Evolutionary conservation across 2,797 vertebrate species (phyloP), one percentile per base, ranked within the genome.

Genomic region (Poecilia velifera): DNA sequence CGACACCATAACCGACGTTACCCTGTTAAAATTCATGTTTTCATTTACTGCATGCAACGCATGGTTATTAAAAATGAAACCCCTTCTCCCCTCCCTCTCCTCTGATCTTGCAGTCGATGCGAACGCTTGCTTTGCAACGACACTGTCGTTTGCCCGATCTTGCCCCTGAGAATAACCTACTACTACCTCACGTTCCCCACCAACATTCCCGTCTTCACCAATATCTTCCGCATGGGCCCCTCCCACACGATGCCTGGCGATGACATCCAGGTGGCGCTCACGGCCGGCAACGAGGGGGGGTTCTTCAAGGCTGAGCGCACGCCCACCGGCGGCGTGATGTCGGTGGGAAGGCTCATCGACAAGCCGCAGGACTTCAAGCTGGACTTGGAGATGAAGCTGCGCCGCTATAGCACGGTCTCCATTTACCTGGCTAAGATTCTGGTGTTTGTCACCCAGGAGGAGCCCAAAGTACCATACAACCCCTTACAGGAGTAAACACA

Each of bases 111-210:
- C 98, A 99, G 98, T 96, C 97, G 97, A 97, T 99, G 98, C 59
- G 98, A 99, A 94, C 98, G 98, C 96, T 98, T 99, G 97, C 96
- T 97, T 97, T 99, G 98, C 96, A 96, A 97, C 97, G 97, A 97
- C 90, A 96, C 95, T 97, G 90, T 93, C 87, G 97, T 98, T 94
- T 99, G 98, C 96, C 97, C 96, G 96, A 93, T 94, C 95, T 96
- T 97, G 96, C 98, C 98, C 91, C 90, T 98, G 97, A 97, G 98
- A 97, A 98, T 99, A 97, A 98, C 97, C 95, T 96, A 97, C 97
- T 98, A 99, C 96, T 95, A 97, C 94, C 97, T 99, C 96, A 98
- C 97, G 95, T 98, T 99, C 95, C 98, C 98, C 84, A 97, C 96
- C 97, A 97, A 97, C 97, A 96, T 98, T 87, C 98, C 97, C 84